Conservation (phyloP, 1,140 invertebrate species). For the Aradophagus sp. region DNA sequence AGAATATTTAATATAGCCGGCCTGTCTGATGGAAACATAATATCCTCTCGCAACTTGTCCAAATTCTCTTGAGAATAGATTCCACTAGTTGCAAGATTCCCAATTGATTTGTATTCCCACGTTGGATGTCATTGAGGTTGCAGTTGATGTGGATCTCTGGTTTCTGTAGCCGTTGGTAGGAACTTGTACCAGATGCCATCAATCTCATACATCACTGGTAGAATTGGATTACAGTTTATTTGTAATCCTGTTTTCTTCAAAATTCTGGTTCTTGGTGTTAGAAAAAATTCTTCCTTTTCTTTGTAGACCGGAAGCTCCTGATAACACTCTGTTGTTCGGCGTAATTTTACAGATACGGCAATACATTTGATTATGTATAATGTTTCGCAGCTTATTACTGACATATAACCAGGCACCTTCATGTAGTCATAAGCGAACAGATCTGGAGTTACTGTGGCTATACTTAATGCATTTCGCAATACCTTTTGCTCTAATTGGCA, state of each 20-base stretch:
- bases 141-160: slow-evolving; percentile 5
- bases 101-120: slow-evolving; percentile 39
- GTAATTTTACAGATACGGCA: slow-evolving; percentile 2
- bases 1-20: slow-evolving; percentile 44
- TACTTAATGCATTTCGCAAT: slow-evolving; percentile 24
- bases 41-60: slow-evolving; percentile 17
- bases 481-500: slow-evolving; percentile 20
- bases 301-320: slow-evolving; percentile 19
- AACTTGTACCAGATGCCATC: slow-evolving; percentile 33
- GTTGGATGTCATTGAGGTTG: slow-evolving; percentile 17
- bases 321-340: slow-evolving; percentile 15
- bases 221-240: slow-evolving; percentile 13
- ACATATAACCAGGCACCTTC: slow-evolving; percentile 40
- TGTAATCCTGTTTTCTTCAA: slow-evolving; percentile 4
- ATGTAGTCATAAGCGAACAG: slow-evolving; percentile 38
- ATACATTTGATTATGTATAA: slow-evolving; percentile 32
- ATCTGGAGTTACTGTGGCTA: slow-evolving; percentile 9
- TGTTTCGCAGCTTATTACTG: slow-evolving; percentile 15
- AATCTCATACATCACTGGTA: slow-evolving; percentile 9
- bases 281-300: background rate
- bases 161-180: slow-evolving; percentile 5
- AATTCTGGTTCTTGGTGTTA: slow-evolving; percentile 9
- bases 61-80: slow-evolving; percentile 34
- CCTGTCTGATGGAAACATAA: slow-evolving; percentile 45
- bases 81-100: slow-evolving; percentile 23